Evolutionary conservation across 2,888 invertebrate species (phyloP).

Genomic region (Rotaria socialis): DNA sequence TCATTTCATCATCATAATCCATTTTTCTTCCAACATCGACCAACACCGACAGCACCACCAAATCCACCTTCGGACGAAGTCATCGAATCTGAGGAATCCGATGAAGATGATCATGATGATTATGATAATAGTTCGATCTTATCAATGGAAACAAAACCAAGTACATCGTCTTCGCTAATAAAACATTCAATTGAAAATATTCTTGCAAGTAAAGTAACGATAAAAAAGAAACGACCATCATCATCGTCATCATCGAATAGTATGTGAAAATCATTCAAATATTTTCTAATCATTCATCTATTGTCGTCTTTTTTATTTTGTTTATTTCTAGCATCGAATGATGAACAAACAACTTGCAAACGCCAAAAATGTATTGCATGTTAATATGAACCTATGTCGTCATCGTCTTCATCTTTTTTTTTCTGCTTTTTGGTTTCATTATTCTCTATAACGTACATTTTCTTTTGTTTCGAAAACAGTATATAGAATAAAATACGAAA

Average conservation of each 20-base stretch:
- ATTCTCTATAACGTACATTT: neutral
- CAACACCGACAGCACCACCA: neutral
- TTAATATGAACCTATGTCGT: neutral
- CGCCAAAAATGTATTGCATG: neutral
- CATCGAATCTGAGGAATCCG: neutral
- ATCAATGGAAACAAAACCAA: neutral
- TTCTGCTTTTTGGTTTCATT: neutral
- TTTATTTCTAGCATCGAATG: neutral
- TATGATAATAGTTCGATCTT: neutral
- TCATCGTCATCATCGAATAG: neutral
- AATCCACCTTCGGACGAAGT: neutral
- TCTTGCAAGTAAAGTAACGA: neutral
- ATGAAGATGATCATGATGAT: neutral
- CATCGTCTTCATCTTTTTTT: neutral
- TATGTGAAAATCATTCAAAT: neutral
- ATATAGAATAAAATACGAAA: neutral
- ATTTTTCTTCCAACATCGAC: slow-evolving; percentile 4
- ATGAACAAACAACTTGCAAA: neutral
- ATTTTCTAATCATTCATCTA: neutral
- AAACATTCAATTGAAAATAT: slow-evolving; percentile 25
- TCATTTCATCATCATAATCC: neutral
- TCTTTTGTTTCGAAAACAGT: neutral
- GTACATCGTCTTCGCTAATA: neutral
- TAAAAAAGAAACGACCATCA: neutral
- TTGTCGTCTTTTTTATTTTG: neutral